Percentiles rank a stretch among this genome's conserved stretches.
Evolutionary conservation across 2,113 vertebrate genomes (phyloP).

Genomic region (Salvelinus fontinalis): DNA sequence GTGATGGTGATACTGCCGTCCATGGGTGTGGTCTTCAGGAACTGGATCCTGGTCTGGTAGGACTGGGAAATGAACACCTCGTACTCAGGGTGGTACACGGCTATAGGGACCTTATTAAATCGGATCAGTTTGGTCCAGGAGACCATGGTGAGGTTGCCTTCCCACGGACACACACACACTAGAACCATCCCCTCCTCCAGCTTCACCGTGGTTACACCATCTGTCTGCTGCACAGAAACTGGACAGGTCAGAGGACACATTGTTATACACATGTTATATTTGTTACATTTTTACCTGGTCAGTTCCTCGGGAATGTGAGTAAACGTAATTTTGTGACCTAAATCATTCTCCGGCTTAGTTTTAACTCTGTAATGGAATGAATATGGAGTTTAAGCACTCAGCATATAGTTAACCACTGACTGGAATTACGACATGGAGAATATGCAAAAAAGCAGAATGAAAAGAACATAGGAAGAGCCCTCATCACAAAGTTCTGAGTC

Average conservation of each 20-base stretch:
- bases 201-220: constrained; percentile 62
- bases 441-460: neutral
- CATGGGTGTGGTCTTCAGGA: constrained; percentile 58
- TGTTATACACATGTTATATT: neutral
- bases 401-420: too few relatives aligned
- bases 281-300: too few relatives aligned
- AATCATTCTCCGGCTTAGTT: too few relatives aligned
- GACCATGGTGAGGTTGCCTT: constrained; percentile 67
- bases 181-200: constrained; percentile 78
- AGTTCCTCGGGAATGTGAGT: too few relatives aligned
- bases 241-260: too few relatives aligned
- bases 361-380: too few relatives aligned
- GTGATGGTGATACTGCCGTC: constrained; percentile 75
- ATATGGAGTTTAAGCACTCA: too few relatives aligned
- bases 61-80: constrained; percentile 41
- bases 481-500: neutral
- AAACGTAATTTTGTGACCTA: too few relatives aligned
- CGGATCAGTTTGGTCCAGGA: constrained; percentile 75
- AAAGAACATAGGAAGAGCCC: neutral
- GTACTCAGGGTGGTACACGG: constrained; percentile 66
- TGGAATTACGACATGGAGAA: neutral
- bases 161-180: constrained; percentile 73
- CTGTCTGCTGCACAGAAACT: constrained; percentile 59
- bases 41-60: constrained; percentile 70
- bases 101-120: constrained; percentile 55